Evolutionary conservation across 2,797 vertebrate species (phyloP).

Genomic region (Triplophysa bombifrons): DNA sequence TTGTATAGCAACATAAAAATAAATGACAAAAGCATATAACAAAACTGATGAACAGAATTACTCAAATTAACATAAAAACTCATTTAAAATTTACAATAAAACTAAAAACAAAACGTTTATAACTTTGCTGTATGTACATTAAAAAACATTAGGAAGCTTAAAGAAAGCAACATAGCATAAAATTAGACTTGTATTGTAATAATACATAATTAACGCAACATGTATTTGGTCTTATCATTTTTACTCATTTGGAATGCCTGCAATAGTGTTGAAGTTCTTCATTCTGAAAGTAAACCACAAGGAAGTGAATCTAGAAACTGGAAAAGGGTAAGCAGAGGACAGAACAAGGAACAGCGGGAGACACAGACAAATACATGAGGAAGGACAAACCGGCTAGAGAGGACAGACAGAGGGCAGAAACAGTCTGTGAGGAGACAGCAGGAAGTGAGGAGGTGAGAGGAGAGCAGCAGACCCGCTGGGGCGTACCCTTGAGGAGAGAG

Average conservation of each 20-base stretch:
- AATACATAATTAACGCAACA: too few relatives aligned
- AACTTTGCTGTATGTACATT: too few relatives aligned
- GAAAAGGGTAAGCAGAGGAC: constrained; percentile 28
- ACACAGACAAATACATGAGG: constrained; percentile 51
- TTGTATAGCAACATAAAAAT: too few relatives aligned
- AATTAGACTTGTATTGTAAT: too few relatives aligned
- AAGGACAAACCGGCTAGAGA: constrained; percentile 65
- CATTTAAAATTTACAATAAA: too few relatives aligned
- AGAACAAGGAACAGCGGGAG: constrained; percentile 57
- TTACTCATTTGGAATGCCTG: too few relatives aligned
- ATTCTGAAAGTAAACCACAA: not conserved
- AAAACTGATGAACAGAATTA: too few relatives aligned
- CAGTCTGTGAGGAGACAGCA: constrained; percentile 67
- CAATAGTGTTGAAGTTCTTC: not conserved
- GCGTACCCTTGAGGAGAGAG: constrained; percentile 93
- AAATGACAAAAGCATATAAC: too few relatives aligned
- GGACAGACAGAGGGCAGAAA: constrained; percentile 68
- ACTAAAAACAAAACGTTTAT: too few relatives aligned
- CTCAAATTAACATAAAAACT: too few relatives aligned
- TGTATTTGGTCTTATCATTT: not conserved
- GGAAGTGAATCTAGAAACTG: constrained; percentile 31
- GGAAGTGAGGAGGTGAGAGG: constrained; percentile 70
- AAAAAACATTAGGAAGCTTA: too few relatives aligned
- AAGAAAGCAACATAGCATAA: too few relatives aligned
- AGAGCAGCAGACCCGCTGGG: constrained; percentile 60